Percentiles rank a stretch among this genome's conserved stretches.
phyloP scores from a whole-genome alignment of 2,888 invertebrate species.

The Ochropleura leucogaster region DNA sequence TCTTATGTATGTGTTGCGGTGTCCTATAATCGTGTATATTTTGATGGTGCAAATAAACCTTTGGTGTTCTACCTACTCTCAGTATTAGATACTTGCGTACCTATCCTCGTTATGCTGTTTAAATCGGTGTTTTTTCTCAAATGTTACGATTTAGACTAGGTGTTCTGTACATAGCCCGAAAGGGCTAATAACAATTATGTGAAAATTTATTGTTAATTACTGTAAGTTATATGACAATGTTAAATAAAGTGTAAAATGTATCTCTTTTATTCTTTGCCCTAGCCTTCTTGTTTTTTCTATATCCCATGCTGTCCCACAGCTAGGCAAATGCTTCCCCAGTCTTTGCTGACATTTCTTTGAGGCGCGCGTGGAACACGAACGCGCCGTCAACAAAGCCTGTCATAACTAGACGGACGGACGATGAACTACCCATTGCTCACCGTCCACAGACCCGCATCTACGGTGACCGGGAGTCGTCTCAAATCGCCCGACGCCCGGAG shows the following conservation, averaged over 20 bases:
- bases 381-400: too few relatives aligned
- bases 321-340: too few relatives aligned
- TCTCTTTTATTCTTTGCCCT: slow-evolving; percentile 31
- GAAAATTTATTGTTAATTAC: slow-evolving; percentile 85
- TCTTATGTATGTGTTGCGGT: slow-evolving; percentile 39
- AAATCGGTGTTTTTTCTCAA: slow-evolving; percentile 69
- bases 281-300: too few relatives aligned
- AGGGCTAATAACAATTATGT: slow-evolving; percentile 72
- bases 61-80: slow-evolving; percentile 42
- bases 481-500: too few relatives aligned
- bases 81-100: slow-evolving; percentile 52
- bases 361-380: too few relatives aligned
- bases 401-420: too few relatives aligned
- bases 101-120: slow-evolving; percentile 65
- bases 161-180: slow-evolving; percentile 73
- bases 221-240: slow-evolving; percentile 88
- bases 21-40: slow-evolving; percentile 36
- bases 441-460: too few relatives aligned
- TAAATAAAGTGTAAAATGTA: slow-evolving; percentile 86
- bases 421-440: too few relatives aligned
- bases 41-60: slow-evolving; percentile 54
- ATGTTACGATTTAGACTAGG: slow-evolving; percentile 75
- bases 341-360: too few relatives aligned
- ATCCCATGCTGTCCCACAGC: too few relatives aligned
- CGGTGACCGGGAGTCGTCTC: too few relatives aligned